These are phyloP conservation scores for Colistium nudipinnis DNA, from an alignment of 2,113 vertebrate genomes.

Conservation along the genomic window DNA sequence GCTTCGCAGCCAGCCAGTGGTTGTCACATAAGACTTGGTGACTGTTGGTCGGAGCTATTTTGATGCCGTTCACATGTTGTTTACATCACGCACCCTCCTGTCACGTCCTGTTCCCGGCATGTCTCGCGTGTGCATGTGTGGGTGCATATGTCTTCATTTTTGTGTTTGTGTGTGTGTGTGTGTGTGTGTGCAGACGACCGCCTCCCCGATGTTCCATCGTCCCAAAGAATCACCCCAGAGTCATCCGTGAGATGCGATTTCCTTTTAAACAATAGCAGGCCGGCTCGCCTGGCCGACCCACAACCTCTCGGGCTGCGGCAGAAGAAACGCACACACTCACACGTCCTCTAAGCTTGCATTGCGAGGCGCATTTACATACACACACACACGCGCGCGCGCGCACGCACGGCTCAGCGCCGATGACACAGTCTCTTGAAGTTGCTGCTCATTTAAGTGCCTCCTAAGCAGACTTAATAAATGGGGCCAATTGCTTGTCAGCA, in stretches of 20 bases:
- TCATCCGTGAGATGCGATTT: conserved; percentile 77
- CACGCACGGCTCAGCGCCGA: conserved; percentile 28
- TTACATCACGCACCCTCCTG: conserved; percentile 68
- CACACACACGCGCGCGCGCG: conserved; percentile 24
- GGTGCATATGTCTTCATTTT: conserved; percentile 7
- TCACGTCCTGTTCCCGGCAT: conserved; percentile 46
- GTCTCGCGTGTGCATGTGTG: not conserved
- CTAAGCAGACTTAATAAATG: conserved; percentile 58
- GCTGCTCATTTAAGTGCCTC: conserved; percentile 58
- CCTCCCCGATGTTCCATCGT: conserved; percentile 66
- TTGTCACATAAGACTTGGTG: conserved; percentile 66
- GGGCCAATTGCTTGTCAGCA: conserved; percentile 51
- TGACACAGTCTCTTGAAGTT: conserved; percentile 57
- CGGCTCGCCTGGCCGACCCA: conserved; percentile 56
- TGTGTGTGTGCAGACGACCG: conserved; percentile 18
- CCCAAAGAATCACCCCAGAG: conserved; percentile 69
- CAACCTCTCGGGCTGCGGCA: conserved; percentile 55
- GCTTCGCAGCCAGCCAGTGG: conserved; percentile 60
- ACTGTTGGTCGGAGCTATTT: conserved; percentile 59
- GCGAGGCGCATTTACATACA: conserved; percentile 28
- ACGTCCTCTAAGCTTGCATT: conserved; percentile 29
- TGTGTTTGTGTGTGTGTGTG: conserved; percentile 13
- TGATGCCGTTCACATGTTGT: conserved; percentile 70
- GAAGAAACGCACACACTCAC: conserved; percentile 31
- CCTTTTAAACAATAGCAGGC: conserved; percentile 73